Evolutionary conservation across 2,888 invertebrate species (phyloP).

Genomic region (Apotomis betuletana): DNA sequence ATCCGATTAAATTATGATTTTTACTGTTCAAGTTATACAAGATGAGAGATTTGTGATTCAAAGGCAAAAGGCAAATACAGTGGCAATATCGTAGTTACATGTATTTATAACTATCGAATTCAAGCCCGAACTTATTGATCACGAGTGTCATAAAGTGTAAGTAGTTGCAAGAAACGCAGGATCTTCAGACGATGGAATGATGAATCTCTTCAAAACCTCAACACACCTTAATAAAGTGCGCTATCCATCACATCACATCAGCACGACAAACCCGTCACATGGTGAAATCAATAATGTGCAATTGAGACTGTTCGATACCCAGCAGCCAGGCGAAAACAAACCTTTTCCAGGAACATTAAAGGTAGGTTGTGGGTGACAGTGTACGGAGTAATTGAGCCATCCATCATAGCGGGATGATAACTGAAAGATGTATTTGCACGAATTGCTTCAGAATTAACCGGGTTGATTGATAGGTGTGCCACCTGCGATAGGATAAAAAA

Average conservation of each 20-base stretch:
- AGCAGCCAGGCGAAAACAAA: constrained; percentile 42
- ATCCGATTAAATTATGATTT: too few relatives aligned
- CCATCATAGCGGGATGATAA: constrained; percentile 54
- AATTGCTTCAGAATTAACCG: constrained; percentile 39
- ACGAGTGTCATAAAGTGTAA: too few relatives aligned
- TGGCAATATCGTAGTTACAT: too few relatives aligned
- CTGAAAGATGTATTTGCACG: constrained; percentile 46
- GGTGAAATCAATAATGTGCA: constrained; percentile 50
- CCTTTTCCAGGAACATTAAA: constrained; percentile 24
- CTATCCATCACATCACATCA: constrained; percentile 46
- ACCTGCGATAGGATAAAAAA: too few relatives aligned
- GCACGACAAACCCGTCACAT: constrained; percentile 47
- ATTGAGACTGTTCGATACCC: constrained; percentile 38
- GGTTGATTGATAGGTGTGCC: constrained; percentile 15
- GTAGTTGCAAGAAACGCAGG: too few relatives aligned
- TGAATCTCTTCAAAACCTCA: constrained; percentile 6
- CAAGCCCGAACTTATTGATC: too few relatives aligned
- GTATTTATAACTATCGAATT: too few relatives aligned
- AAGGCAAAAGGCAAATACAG: too few relatives aligned
- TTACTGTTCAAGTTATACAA: too few relatives aligned
- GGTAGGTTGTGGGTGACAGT: constrained; percentile 37
- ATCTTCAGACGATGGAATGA: neutral
- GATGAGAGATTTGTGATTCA: too few relatives aligned
- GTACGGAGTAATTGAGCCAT: constrained; percentile 53
- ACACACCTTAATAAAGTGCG: constrained; percentile 34